Conservation (phyloP, 2,888 invertebrate species). For the Eilema depressum region DNA sequence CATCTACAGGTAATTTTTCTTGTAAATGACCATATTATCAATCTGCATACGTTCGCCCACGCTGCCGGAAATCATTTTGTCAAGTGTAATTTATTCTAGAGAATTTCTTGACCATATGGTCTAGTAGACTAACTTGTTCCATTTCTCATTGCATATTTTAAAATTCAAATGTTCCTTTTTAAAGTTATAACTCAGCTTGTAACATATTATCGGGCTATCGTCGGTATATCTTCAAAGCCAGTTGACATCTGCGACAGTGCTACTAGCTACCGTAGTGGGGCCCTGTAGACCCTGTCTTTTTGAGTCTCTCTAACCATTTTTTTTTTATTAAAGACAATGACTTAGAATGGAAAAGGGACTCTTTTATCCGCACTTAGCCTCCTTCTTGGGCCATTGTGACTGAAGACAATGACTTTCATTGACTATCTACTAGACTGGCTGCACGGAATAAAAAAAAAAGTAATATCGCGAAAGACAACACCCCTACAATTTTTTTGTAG, state of each 20-base stretch:
- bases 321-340: too few relatives aligned
- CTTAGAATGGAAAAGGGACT: too few relatives aligned
- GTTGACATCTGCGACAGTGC: background rate
- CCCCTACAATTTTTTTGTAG: too few relatives aligned
- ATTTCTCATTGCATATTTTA: constrained; percentile 38
- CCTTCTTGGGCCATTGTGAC: too few relatives aligned
- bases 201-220: background rate
- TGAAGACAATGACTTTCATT: too few relatives aligned
- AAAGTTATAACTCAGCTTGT: constrained; percentile 9
- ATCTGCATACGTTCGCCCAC: constrained; percentile 39
- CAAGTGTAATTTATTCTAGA: constrained; percentile 31
- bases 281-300: too few relatives aligned
- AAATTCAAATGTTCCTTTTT: constrained; percentile 29
- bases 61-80: constrained; percentile 45
- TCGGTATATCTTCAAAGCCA: background rate
- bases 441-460: too few relatives aligned
- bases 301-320: background rate
- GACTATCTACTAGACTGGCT: too few relatives aligned
- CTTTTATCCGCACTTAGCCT: too few relatives aligned
- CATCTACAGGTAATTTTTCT: constrained; percentile 31
- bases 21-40: constrained; percentile 41
- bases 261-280: too few relatives aligned
- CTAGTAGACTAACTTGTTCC: constrained; percentile 35
- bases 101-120: constrained; percentile 28
- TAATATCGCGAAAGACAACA: too few relatives aligned